Percentiles rank a stretch among this genome's conserved stretches.
These are phyloP conservation scores for Prosapia bicincta DNA, from an alignment of 2,888 invertebrate species.

Conservation along the genomic window DNA sequence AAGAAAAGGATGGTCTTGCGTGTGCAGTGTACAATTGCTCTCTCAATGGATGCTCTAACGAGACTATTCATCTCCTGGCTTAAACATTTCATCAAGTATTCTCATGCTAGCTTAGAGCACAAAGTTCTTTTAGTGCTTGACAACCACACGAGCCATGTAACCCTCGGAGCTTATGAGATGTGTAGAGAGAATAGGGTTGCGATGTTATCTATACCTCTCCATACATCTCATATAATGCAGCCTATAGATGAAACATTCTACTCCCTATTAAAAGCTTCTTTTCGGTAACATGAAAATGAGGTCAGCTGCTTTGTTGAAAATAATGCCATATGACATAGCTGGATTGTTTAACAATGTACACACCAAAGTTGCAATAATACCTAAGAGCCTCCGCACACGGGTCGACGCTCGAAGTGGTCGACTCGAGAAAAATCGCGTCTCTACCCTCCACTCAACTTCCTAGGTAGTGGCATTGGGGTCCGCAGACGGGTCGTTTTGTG, in stretches of 20 bases:
- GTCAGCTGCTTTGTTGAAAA: slow-evolving; percentile 12
- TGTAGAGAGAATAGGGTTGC: slow-evolving; percentile 38
- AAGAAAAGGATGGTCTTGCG: slow-evolving; percentile 21
- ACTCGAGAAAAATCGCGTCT: too few relatives aligned
- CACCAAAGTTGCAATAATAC: slow-evolving; percentile 5
- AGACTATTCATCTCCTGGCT: slow-evolving; percentile 35
- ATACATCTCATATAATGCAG: slow-evolving; percentile 39
- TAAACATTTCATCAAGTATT: slow-evolving; percentile 40
- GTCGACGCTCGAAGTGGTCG: too few relatives aligned
- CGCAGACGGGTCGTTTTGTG: too few relatives aligned
- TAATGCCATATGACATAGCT: slow-evolving; percentile 17
- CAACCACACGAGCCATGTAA: slow-evolving; percentile 41
- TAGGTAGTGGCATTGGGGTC: too few relatives aligned
- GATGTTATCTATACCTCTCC: slow-evolving; percentile 40
- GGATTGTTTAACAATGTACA: slow-evolving; percentile 7
- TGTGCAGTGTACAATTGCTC: not conserved
- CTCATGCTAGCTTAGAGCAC: slow-evolving; percentile 41
- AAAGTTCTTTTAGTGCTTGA: slow-evolving; percentile 42
- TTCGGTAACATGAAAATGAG: slow-evolving; percentile 39
- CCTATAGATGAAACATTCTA: slow-evolving; percentile 39
- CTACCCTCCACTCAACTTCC: too few relatives aligned
- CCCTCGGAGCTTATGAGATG: slow-evolving; percentile 33
- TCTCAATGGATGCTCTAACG: not conserved
- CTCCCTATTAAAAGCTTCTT: slow-evolving; percentile 40
- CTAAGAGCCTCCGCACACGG: too few relatives aligned